phyloP scores from a whole-genome alignment of 2,797 vertebrate genomes.

The Halcyon leucocephala region DNA sequence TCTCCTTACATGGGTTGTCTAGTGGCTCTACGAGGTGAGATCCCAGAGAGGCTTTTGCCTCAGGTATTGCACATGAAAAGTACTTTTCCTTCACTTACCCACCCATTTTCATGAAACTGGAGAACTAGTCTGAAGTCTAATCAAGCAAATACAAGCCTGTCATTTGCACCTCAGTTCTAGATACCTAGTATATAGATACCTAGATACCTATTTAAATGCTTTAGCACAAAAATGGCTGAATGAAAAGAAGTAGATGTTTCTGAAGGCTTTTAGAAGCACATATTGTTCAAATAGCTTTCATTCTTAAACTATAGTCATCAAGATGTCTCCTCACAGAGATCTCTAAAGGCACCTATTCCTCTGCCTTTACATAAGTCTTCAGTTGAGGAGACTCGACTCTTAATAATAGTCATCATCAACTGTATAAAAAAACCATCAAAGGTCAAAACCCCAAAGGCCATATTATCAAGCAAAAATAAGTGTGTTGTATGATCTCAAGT shows the following conservation, averaged over 20 bases:
- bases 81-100: background rate
- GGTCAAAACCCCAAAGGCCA: background rate
- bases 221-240: background rate
- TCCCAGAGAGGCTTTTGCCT: background rate
- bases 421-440: background rate
- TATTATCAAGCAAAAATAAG: background rate
- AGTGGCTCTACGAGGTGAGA: background rate
- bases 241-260: background rate
- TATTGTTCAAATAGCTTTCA: background rate
- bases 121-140: background rate
- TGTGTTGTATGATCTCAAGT: background rate
- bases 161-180: background rate
- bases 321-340: background rate
- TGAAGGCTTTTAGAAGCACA: background rate
- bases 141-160: background rate
- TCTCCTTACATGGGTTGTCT: background rate
- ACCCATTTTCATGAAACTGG: background rate
- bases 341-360: background rate
- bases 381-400: background rate
- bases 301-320: background rate
- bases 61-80: background rate
- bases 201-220: background rate
- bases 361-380: background rate
- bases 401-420: background rate
- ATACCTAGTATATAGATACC: background rate